phyloP scores from a whole-genome alignment of 2,797 vertebrate species.

The Falco peregrinus region DNA sequence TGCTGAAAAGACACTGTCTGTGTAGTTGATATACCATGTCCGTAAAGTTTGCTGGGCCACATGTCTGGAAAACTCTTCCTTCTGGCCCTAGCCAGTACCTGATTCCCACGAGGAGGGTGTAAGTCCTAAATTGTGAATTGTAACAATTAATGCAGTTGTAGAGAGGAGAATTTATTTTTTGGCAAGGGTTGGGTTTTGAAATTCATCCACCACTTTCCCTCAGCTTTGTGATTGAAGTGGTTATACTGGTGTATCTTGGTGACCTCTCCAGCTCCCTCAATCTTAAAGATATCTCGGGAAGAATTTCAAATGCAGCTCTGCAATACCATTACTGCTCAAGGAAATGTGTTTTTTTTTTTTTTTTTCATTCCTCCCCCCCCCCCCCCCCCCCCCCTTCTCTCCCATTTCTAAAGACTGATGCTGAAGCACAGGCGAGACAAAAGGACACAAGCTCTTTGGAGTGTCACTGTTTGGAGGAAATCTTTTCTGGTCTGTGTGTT shows the following conservation, averaged over 20 bases:
- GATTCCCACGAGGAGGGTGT: not conserved
- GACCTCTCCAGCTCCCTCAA: not conserved
- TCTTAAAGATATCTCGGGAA: not conserved
- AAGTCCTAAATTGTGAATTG: not conserved
- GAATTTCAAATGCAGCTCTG: not conserved
- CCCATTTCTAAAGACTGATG: not conserved
- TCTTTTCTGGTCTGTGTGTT: not conserved
- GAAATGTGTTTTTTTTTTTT: not conserved
- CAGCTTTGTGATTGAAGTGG: not conserved
- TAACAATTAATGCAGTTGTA: not conserved
- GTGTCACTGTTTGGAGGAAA: not conserved
- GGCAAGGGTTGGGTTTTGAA: not conserved
- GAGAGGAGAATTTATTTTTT: not conserved
- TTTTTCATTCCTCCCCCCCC: no score
- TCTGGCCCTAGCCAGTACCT: rapidly evolving
- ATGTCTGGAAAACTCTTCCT: not conserved
- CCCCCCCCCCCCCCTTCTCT: no score
- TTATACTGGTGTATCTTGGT: not conserved
- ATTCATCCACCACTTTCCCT: not conserved
- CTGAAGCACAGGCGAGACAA: not conserved
- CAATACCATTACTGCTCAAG: not conserved
- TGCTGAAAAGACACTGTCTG: not conserved
- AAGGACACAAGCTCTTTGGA: not conserved
- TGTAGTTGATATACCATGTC: rapidly evolving
- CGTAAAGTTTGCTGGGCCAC: not conserved